Base-by-base conservation (phyloP, 1,140 invertebrate genomes). In the Heliconius eleuchia region DNA sequence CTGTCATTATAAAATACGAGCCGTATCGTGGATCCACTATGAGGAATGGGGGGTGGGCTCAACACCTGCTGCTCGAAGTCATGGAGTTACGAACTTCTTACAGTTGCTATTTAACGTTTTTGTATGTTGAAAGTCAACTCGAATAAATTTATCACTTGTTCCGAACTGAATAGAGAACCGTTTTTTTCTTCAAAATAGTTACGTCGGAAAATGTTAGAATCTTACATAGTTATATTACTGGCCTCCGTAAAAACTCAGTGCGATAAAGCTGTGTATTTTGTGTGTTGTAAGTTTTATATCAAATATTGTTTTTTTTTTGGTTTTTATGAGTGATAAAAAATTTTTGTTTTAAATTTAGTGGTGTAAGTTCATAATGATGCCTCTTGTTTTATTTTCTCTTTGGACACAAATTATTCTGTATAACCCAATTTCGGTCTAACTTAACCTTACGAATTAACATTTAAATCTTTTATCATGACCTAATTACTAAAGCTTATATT, bases 1-100 rank as follows among this genome's bases (percentile, higher is more conserved):
- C 86, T 90, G 88, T 91, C 89, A 87, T 92, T 93, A 90, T 92
- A 92, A 92, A 92, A 93, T 91, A 92, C 88, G 88, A 84, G 84
- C 86, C 83, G 82, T 88, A 85, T 78, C 86, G 87, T 88, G 88
- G 88, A 91, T 92, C 88, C 89, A 89, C 88, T 93, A 89, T 93
- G 91, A 92, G 91, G 90, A 92, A 92, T 92, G 87, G 87, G 82
- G 86, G 86, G 82, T 80, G 79, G 86, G 77, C 83, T 83, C 71
- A 86, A 79, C 91, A 93, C 91, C 91, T 93, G 91, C 81, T 89
- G 55, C 77, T 83, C 85, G 42, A 71, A 81, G 72, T 74, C 82
- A 79, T 76, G 73, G 73, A 82, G 82, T 82, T 84, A 50, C 74
- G 46, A 77, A 83, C 81, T 77, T 66, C 55, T 81, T 57, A 74